Base-by-base conservation (phyloP, 2,888 invertebrate genomes). In the Adineta ricciae region DNA sequence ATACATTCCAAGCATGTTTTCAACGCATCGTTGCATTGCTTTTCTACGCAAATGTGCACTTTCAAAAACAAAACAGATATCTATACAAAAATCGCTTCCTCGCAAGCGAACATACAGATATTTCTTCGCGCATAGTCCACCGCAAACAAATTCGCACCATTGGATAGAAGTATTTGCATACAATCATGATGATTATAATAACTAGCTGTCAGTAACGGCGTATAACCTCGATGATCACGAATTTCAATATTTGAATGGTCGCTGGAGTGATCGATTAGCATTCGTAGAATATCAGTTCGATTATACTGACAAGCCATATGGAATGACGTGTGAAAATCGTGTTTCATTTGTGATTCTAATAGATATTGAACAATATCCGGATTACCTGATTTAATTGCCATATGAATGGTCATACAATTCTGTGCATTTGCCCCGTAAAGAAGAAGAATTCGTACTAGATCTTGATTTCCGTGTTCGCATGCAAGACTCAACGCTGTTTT, bases 191-290 rank as follows among this genome's bases (percentile, higher is more conserved):
- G 73, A 38, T 41, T 24, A 24, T 38, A 73, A 41, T 38, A 73
- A 38, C 73, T 38, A 38, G 73, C 73, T 73, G 73, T 73, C 41
- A 73, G 41, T 73, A 73, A 73, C 41, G 73, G 73, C 24, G 73
- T 73, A 41, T 38, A 73, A 11, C 41, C 41, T 73, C 41, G 73
- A 73, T 73, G 41, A 73, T 73, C 73, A 24, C 73, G 73, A 64
- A 64, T 16, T 64, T 64, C 64, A 27, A 64, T 27, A 32, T 64
- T 7, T 9, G 32, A 16, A 16, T 64, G n/a, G 21, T 73, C 38
- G 41, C 41, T 38, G 36, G 21, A 21, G n/a, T 73, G 41, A 73
- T 73, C n/a, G 11, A 73, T 73, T 38, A 73, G 9, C 21, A 41
- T 73, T 38, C 41, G 21, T 73, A 73, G 21, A 16, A 73, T 24